Evolutionary conservation across 1,140 invertebrate genomes (phyloP), one percentile per base, ranked within the genome.

Genomic region (Notospermus geniculatus): DNA sequence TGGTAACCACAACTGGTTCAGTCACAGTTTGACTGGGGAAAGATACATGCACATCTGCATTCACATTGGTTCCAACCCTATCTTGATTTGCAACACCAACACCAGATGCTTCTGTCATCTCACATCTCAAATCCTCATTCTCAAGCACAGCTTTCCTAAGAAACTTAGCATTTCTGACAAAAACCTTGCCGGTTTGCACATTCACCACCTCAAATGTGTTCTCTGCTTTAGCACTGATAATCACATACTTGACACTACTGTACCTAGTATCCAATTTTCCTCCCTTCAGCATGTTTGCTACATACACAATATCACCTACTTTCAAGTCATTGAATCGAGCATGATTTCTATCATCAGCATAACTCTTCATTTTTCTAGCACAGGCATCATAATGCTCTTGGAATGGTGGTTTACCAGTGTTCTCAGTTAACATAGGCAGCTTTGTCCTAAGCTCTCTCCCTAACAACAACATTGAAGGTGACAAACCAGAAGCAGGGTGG

Each of bases 221-320:
- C 11, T 43, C 39, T 19, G 39, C 39, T 43, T 13, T 13, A 43
- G 39, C 11, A 13, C 19, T 43, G 11, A 43, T 19, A 43, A 43
- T 43, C 11, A 43, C 39, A 43, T 43, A 19, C 19, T 43, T 43
- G 11, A 43, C 39, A 11, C 11, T 13, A 43, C 39, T 43, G 19
- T 43, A 43, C 11, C 19, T 43, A 43, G 11, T 13, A 43, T 43
- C 39, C 19, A 43, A 43, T 43, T 43, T 43, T 19, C 19, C 39
- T 19, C 39, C 39, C 19, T 43, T 43, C 11, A 43, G 39, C 39
- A 43, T 13, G 19, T 43, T 43, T 43, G 39, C 39, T 43, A 43
- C 39, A 43, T 43, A 43, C 19, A 43, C 39, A 43, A 43, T 43
- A 43, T 43, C 39, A 43, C 39, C 39, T 13, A 43, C 19, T 43